Evolutionary conservation across 2,888 invertebrate species (phyloP), one percentile per base, ranked within the genome.

Genomic region (Athetis lepigone): DNA sequence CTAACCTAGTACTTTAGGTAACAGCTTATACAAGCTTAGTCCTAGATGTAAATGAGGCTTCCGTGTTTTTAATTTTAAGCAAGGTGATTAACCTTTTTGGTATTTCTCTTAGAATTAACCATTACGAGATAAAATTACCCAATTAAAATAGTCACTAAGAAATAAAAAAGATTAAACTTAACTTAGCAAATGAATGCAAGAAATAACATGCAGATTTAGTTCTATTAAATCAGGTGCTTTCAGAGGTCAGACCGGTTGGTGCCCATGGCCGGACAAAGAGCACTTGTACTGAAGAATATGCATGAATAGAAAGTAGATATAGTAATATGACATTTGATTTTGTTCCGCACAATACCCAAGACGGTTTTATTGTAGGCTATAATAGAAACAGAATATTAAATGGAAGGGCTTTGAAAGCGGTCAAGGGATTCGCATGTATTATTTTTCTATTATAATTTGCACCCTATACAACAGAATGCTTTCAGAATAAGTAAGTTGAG

Each of bases 201-300:
- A 72, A 43, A 42, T 62, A 75, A 63, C 54, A 68, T 62, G 60
- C 47, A 62, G 47, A 60, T 58, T 65, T 68, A 68, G 70, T 80
- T 74, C 74, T 69, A 66, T 62, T 61, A 69, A 64, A 79, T 80
- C 71, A 78, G 80, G 79, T 80, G 79, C 64, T 64, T 78, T 66
- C 75, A 63, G 62, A 77, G 67, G 47, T 66, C 52, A 54, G 57
- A 78, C 80, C 78, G 75, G 78, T 75, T 75, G 56, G 57, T 39
- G 65, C 65, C 42, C 43, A 47, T 36, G 54, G 72, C 19, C 62
- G 71, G 68, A 79, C 78, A 80, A 79, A 80, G 78, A 69, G 52
- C 71, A 62, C 71, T 65, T 46, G 66, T 64, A 64, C 59, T 80
- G 62, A 77, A 71, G 80, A 74, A 66, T 73, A 77, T 65, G 77